These are phyloP conservation scores for Ceratitis capitata DNA, from an alignment of 1,140 invertebrate species.

Conservation along the genomic window DNA sequence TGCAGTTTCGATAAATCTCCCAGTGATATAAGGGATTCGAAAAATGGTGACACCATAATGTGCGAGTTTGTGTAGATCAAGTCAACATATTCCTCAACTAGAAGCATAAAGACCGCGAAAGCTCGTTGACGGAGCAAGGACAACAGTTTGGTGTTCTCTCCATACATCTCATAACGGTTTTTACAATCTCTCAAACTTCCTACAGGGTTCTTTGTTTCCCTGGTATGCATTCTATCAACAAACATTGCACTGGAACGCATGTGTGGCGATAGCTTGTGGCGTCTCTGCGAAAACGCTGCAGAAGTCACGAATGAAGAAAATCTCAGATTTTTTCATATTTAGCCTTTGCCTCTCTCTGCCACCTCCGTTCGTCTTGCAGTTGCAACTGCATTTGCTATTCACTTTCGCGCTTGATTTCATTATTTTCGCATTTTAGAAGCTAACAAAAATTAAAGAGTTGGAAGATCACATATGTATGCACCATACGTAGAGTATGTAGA, in stretches of 20 bases:
- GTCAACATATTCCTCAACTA: too few species aligned
- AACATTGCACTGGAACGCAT: neutral
- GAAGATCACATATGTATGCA: neutral
- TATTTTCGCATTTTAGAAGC: conserved; percentile 18
- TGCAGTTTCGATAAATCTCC: too few species aligned
- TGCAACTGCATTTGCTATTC: neutral
- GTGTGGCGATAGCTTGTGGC: neutral
- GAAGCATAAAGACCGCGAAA: too few species aligned
- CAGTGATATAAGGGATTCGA: too few species aligned
- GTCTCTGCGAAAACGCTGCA: conserved; percentile 1
- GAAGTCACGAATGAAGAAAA: conserved; percentile 15
- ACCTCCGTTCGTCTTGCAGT: too few species aligned
- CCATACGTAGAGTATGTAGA: too few species aligned
- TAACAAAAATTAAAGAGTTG: neutral
- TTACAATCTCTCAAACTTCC: neutral
- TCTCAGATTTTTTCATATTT: conserved; percentile 12
- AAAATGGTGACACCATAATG: too few species aligned
- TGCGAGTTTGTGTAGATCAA: too few species aligned
- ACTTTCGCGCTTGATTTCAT: conserved; percentile 30
- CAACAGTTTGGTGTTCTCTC: neutral
- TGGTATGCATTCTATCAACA: neutral
- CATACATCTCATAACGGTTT: neutral
- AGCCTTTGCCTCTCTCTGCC: neutral
- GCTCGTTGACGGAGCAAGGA: too few species aligned
- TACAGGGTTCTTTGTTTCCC: neutral